phyloP scores from a whole-genome alignment of 2,113 vertebrate genomes.

The Leptocoma aspasia region DNA sequence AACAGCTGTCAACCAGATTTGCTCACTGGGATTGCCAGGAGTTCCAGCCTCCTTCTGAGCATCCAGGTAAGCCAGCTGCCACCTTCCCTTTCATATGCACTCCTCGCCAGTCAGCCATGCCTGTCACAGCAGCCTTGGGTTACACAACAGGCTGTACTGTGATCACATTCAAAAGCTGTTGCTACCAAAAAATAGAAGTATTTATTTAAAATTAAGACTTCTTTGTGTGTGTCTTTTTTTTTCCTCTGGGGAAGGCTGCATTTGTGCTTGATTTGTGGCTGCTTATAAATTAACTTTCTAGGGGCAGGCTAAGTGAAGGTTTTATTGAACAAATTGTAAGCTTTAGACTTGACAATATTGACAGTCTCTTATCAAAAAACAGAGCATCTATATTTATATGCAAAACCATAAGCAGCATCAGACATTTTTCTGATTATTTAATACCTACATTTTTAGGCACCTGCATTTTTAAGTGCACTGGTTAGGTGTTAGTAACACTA shows the following conservation, averaged over 20 bases:
- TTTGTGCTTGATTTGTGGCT: background rate
- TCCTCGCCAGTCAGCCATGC: background rate
- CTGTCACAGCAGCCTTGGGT: background rate
- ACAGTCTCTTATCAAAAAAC: background rate
- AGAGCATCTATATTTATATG: background rate
- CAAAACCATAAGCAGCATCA: background rate
- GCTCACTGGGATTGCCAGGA: background rate
- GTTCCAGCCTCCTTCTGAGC: background rate
- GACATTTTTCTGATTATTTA: background rate
- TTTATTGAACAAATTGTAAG: background rate
- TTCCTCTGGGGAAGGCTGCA: background rate
- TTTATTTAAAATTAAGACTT: background rate
- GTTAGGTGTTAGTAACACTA: background rate
- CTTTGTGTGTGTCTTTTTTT: too few species aligned
- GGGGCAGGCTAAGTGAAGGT: background rate
- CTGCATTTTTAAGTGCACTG: background rate
- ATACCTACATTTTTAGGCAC: background rate
- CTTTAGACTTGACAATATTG: background rate
- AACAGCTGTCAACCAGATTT: slow-evolving; percentile 1
- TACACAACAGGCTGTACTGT: background rate
- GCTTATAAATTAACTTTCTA: background rate
- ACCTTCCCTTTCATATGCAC: background rate
- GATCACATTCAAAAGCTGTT: background rate
- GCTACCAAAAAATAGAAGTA: background rate
- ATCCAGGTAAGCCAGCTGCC: slow-evolving; percentile 26